phyloP scores from a whole-genome alignment of 1,140 invertebrate species.

The Ooceraea biroi region DNA sequence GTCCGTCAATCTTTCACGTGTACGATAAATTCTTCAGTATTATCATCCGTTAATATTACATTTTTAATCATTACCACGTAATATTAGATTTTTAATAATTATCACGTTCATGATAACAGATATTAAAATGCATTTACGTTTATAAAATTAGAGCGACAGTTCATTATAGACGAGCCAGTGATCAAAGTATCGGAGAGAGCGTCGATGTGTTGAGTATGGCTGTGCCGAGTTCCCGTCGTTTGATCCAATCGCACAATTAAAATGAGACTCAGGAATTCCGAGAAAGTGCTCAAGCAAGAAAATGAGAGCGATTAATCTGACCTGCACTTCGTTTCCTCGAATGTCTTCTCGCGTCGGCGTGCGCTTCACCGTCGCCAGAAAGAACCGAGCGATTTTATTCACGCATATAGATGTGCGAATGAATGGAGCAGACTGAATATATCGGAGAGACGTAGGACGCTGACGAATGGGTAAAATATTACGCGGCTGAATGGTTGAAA shows the following conservation, averaged over 20 bases:
- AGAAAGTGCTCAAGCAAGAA: constrained; percentile 43
- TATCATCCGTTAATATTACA: constrained; percentile 7
- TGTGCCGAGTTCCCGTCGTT: constrained; percentile 4
- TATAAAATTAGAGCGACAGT: constrained; percentile 5
- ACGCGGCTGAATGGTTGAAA: constrained; percentile 32
- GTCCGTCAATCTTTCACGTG: background rate
- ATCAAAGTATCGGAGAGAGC: constrained; percentile 32
- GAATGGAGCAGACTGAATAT: constrained; percentile 44
- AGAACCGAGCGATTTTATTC: constrained; percentile 40
- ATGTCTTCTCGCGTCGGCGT: background rate
- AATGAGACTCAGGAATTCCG: constrained; percentile 39
- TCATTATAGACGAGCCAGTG: background rate
- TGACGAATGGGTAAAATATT: constrained; percentile 40
- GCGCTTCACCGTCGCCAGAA: background rate
- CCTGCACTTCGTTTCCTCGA: constrained; percentile 3
- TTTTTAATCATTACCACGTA: constrained; percentile 10
- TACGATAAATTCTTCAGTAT: background rate
- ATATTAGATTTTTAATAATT: too few relatives aligned
- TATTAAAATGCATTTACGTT: constrained; percentile 20
- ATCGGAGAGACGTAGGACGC: constrained; percentile 43
- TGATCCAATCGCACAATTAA: constrained; percentile 54
- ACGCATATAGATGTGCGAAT: constrained; percentile 15
- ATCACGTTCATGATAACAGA: background rate
- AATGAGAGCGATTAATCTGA: constrained; percentile 46
- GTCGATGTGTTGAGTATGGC: background rate